These are phyloP conservation scores for Proisotoma minuta DNA, from an alignment of 2,888 invertebrate genomes.

Conservation along the genomic window DNA sequence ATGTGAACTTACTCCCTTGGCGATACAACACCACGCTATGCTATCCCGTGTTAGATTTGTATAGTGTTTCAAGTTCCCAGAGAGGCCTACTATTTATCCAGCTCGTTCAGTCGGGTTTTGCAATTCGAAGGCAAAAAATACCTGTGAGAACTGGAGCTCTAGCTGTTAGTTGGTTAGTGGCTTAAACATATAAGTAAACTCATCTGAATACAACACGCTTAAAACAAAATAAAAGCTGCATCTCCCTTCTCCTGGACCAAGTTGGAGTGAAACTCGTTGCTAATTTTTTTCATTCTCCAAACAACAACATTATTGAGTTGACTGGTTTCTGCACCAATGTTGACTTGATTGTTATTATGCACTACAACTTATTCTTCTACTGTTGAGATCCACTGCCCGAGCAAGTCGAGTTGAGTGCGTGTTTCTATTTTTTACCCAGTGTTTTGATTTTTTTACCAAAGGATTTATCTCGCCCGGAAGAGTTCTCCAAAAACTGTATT, in stretches of 20 bases:
- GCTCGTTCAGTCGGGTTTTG: slow-evolving; percentile 46
- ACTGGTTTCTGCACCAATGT: slow-evolving; percentile 9
- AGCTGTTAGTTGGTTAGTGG: not conserved
- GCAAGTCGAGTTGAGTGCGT: slow-evolving; percentile 14
- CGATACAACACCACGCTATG: not conserved
- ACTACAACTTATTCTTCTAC: not conserved
- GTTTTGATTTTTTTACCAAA: slow-evolving; percentile 45
- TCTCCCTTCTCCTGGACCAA: not conserved
- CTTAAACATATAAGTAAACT: not conserved
- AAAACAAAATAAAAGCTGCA: not conserved
- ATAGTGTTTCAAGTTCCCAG: too few relatives aligned
- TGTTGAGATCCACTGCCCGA: not conserved
- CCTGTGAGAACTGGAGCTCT: slow-evolving; percentile 29
- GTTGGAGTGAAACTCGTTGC: not conserved
- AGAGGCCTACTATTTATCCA: too few relatives aligned
- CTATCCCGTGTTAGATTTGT: not conserved
- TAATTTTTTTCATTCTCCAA: not conserved
- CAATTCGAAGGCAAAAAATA: slow-evolving; percentile 46
- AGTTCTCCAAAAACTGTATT: not conserved
- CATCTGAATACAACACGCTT: not conserved
- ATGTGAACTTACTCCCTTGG: too few relatives aligned
- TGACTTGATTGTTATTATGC: not conserved
- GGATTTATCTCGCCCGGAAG: slow-evolving; percentile 11
- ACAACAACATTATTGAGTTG: too few relatives aligned
- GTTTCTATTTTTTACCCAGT: slow-evolving; percentile 47